Evolutionary conservation across 2,113 vertebrate genomes (phyloP).

Genomic region (Sinocyclocheilus anshuiensis): DNA sequence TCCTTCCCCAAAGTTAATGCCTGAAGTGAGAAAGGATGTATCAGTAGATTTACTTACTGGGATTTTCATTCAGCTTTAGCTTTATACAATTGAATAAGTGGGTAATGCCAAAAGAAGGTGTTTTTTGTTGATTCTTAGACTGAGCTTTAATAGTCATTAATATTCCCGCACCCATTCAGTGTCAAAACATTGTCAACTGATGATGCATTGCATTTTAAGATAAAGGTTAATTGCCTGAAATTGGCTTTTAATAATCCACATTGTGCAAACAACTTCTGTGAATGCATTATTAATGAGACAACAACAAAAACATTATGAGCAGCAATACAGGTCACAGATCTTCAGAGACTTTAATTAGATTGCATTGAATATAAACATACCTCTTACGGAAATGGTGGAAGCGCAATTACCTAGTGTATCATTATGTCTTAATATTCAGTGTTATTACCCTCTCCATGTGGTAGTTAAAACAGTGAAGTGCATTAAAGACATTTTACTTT

Average conservation of each 20-base stretch:
- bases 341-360: conserved; percentile 8
- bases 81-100: background rate
- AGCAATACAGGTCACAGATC: conserved; percentile 14
- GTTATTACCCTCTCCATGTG: background rate
- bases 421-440: background rate
- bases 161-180: background rate
- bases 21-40: background rate
- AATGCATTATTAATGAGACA: conserved; percentile 30
- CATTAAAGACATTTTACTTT: background rate
- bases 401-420: background rate
- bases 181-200: background rate
- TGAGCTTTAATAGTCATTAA: background rate
- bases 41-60: background rate
- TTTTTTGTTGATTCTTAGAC: background rate
- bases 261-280: background rate
- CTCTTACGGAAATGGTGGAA: background rate
- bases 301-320: conserved; percentile 12
- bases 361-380: background rate
- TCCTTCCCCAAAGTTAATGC: conserved; percentile 51
- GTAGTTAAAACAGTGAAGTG: background rate
- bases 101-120: background rate
- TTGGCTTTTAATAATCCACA: conserved; percentile 3
- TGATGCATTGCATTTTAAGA: background rate
- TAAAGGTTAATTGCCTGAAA: conserved; percentile 30
- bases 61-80: background rate